Evolutionary conservation across 2,888 invertebrate species (phyloP), one percentile per base, ranked within the genome.

Genomic region (Synanthedon vespiformis): DNA sequence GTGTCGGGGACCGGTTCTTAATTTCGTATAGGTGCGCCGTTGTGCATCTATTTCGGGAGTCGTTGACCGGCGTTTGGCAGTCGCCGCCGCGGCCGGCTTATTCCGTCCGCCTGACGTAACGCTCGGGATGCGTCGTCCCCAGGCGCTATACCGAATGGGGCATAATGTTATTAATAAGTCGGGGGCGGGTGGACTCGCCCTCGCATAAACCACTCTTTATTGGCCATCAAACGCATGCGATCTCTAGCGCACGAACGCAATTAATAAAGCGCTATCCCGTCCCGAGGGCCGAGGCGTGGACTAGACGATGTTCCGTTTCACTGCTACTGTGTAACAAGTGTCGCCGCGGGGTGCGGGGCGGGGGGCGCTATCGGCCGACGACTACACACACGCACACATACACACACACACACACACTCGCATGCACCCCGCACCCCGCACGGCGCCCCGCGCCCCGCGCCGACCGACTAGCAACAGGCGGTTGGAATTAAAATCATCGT

Each of bases 1-100:
- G 69, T 44, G 61, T 56, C 59, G 65, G 70, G 68, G 82, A 84
- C 85, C 84, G 85, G 85, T 86, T 85, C 78, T 77, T 72, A 67
- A 70, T 72, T 70, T 76, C 74, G 66, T 79, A 75, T 77, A 76
- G 81, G 77, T 76, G 81, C 70, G 74, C 71, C 71, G 72, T 68
- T 71, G 74, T 74, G 82, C 82, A 74, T 80, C 84, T 84, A 84
- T 84, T 86, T 86, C 80, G 85, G 84, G 83, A 84, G 85, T 85
- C 85, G 84, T 77, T 82, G 85, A 85, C 85, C 85, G 84, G 70
- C 68, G 75, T 72, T 76, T 75, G 80, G 80, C 80, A 75, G 71
- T 68, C 49, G 18, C 52, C 34, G 68, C 54, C 59, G 53, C 67
- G 68, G 70, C 72, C 71, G 75, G 70, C 70, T 74, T 70, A 68